Evolutionary conservation across 1,140 invertebrate species (phyloP), one percentile per base, ranked within the genome.

Genomic region (Apis florea): DNA sequence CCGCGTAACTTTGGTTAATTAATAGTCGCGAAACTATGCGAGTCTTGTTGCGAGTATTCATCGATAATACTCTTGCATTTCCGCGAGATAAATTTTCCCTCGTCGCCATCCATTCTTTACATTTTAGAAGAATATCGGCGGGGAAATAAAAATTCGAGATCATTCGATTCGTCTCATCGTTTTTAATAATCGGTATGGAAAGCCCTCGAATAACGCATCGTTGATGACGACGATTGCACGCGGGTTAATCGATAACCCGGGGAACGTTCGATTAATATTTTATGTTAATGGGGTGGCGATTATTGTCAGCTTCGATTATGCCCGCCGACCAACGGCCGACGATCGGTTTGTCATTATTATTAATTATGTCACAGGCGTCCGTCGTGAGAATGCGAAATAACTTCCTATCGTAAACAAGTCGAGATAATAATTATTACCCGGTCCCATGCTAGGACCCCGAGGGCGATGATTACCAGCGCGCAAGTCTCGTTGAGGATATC

Each of bases 1-100:
- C 68, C 63, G 75, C 81, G 79, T 89, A 82, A 67, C 69, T 85
- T 64, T 11, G 69, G 73, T 89, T 87, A 89, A 89, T 89, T 89
- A 89, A 88, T 89, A 87, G 84, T 75, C 79, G 70, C 78, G 63
- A 76, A 87, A 83, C 74, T 89, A 89, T 85, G 81, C 82, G 59
- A 71, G 73, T 68, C 47, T 71, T 49, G 53, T 56, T 59, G 49
- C 9, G 17, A n/a, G 17, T n/a, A n/a, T 17, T 47, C 66, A 84
- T 84, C 31, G 24, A 24, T 51, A n/a, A n/a, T 15, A 17, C 70
- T 53, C 51, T 66, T 51, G 21, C 53, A 24, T 6, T n/a, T 9
- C 19, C 11, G 51, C n/a, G n/a, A n/a, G n/a, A n/a, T n/a, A 63
- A 31, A 69, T 49, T n/a, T 21, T 2, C 51, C 47, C 31, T 51